A percentile compares a stretch with the other conserved stretches of the same genome.
phyloP scores from a whole-genome alignment of 1,140 invertebrate genomes.

The Proctacanthus coquilletti region DNA sequence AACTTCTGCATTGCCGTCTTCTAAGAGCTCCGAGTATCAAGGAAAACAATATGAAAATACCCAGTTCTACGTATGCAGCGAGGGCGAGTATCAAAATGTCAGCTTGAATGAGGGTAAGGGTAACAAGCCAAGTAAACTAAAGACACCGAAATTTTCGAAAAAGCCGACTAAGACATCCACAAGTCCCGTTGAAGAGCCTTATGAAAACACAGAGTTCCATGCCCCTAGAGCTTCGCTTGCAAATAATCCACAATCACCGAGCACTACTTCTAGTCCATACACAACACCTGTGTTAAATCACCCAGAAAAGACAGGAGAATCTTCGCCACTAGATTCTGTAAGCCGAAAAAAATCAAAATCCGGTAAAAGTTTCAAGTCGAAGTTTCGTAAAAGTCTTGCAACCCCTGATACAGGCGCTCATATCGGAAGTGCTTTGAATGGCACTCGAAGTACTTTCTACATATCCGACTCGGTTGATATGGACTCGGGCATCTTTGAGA shows the following conservation, averaged over 20 bases:
- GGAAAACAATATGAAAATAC: constrained; percentile 25
- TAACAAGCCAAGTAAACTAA: constrained; percentile 6
- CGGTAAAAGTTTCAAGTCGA: constrained; percentile 34
- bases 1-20: constrained; percentile 29
- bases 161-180: not conserved
- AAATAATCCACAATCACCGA: constrained; percentile 2
- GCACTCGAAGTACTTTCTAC: constrained; percentile 45
- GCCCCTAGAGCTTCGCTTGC: not conserved
- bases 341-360: constrained; percentile 32
- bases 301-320: not conserved
- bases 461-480: constrained; percentile 42
- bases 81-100: constrained; percentile 5
- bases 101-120: constrained; percentile 1
- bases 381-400: constrained; percentile 34
- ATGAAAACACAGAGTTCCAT: constrained; percentile 15
- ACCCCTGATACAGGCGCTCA: constrained; percentile 31
- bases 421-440: constrained; percentile 22
- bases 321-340: not conserved
- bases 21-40: constrained; percentile 1
- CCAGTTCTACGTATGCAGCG: constrained; percentile 19
- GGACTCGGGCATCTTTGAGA: constrained; percentile 36
- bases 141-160: not conserved
- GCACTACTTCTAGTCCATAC: constrained; percentile 7
- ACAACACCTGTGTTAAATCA: not conserved
- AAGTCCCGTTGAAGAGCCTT: constrained; percentile 9